These are phyloP conservation scores for Cyclargus thomasi DNA, from an alignment of 1,140 invertebrate genomes.

Conservation along the genomic window DNA sequence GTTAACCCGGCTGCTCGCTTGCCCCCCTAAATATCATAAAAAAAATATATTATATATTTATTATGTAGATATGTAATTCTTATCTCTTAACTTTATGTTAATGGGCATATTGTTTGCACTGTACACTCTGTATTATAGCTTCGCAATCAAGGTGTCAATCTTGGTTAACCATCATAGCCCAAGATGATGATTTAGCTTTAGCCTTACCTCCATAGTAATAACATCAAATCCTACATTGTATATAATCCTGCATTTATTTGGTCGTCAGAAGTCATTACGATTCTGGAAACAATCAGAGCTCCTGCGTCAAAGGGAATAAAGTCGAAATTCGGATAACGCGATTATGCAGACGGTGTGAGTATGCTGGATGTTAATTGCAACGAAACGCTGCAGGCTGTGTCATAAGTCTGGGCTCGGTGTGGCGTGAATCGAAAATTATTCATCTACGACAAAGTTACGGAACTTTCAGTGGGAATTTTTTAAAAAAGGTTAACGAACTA, in stretches of 20 bases:
- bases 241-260: background rate
- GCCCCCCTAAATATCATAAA: too few relatives aligned
- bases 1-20: too few relatives aligned
- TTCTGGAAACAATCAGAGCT: background rate
- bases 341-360: constrained; percentile 13
- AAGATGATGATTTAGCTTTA: too few relatives aligned
- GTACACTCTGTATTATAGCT: too few relatives aligned
- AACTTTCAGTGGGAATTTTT: constrained; percentile 6
- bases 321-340: background rate
- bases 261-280: background rate
- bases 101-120: too few relatives aligned
- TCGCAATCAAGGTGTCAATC: too few relatives aligned
- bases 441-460: constrained; percentile 16
- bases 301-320: background rate
- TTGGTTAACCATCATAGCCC: too few relatives aligned
- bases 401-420: constrained; percentile 22
- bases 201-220: too few relatives aligned
- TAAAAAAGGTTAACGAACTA: constrained; percentile 2
- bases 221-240: background rate
- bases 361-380: constrained; percentile 19
- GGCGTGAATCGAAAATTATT: constrained; percentile 21
- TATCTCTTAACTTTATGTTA: too few relatives aligned
- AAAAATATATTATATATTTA: too few relatives aligned
- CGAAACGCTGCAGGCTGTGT: constrained; percentile 17
- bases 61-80: too few relatives aligned